A percentile compares a stretch with the other conserved stretches of the same genome.
These are phyloP conservation scores for Channallabes apus DNA, from an alignment of 2,797 vertebrate genomes.

Conservation along the genomic window DNA sequence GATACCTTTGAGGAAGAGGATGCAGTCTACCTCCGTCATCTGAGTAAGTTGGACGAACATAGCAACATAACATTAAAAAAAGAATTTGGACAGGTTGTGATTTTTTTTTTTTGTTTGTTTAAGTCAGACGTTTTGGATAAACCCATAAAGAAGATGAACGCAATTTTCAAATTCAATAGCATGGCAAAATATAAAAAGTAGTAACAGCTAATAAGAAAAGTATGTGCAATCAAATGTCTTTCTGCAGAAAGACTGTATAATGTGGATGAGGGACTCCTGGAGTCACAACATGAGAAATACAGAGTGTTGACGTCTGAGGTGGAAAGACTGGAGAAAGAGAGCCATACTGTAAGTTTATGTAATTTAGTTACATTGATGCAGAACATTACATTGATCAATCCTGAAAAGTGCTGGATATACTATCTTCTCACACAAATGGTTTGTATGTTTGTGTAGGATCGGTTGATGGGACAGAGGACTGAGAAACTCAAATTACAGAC, in stretches of 20 bases:
- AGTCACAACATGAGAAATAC: conserved; percentile 78
- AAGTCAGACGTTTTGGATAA: background rate
- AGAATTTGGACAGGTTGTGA: background rate
- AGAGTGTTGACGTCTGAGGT: conserved; percentile 81
- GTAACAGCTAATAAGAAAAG: background rate
- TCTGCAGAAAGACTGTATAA: conserved; percentile 81
- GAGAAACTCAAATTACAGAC: conserved; percentile 82
- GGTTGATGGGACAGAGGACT: conserved; percentile 80
- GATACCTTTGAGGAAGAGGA: conserved; percentile 88
- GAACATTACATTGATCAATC: no score
- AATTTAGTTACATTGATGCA: background rate
- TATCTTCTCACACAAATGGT: background rate
- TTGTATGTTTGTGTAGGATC: conserved; percentile 76
- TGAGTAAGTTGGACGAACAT: conserved; percentile 78
- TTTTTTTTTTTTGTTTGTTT: background rate
- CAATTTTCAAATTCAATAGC: background rate
- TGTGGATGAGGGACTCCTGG: conserved; percentile 80
- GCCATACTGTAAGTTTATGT: conserved; percentile 76
- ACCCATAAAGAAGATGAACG: background rate
- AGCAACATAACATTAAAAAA: background rate
- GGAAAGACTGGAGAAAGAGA: conserved; percentile 85
- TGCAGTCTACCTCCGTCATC: conserved; percentile 73
- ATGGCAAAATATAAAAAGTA: background rate
- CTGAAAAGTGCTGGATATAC: background rate
- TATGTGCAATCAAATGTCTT: conserved; percentile 16